Evolutionary conservation across 1,140 invertebrate species (phyloP).

Genomic region (Bombus sibiricus): DNA sequence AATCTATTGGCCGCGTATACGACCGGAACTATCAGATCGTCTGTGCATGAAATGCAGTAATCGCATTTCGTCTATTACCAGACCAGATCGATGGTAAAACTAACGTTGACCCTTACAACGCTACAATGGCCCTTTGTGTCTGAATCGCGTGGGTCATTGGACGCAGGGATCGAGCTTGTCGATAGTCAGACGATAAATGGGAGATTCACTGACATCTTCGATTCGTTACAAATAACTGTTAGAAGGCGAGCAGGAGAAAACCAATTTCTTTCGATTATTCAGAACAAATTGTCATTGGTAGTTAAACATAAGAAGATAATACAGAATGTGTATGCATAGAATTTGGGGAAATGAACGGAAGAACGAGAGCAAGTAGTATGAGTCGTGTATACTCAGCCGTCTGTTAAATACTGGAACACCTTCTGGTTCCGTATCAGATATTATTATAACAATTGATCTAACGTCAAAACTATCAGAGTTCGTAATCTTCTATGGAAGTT

Average conservation of each 20-base stretch:
- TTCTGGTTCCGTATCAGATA: not conserved
- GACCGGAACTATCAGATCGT: not conserved
- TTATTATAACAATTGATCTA: not conserved
- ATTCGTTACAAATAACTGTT: not conserved
- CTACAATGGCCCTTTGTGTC: constrained; percentile 25
- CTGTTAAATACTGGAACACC: not conserved
- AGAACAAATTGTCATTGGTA: no score
- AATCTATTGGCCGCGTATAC: not conserved
- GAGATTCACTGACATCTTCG: not conserved
- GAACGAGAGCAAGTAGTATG: not conserved
- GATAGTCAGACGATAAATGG: not conserved
- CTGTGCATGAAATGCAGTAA: constrained; percentile 29
- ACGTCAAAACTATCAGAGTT: not conserved
- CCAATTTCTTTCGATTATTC: no score
- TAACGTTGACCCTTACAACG: constrained; percentile 2
- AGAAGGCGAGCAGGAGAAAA: not conserved
- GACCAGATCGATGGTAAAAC: constrained; percentile 24
- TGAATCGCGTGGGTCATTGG: not conserved
- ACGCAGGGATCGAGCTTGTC: not conserved
- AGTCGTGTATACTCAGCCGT: not conserved
- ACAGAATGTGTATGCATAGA: no score
- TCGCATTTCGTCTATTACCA: constrained; percentile 35
- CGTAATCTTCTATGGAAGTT: not conserved
- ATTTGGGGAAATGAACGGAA: not conserved
- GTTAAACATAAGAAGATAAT: rapidly evolving